Percentiles rank a stretch among this genome's conserved stretches.
These are phyloP conservation scores for Pygathrix nemaeus DNA, from an alignment of 2,113 vertebrate genomes.

Conservation along the genomic window DNA sequence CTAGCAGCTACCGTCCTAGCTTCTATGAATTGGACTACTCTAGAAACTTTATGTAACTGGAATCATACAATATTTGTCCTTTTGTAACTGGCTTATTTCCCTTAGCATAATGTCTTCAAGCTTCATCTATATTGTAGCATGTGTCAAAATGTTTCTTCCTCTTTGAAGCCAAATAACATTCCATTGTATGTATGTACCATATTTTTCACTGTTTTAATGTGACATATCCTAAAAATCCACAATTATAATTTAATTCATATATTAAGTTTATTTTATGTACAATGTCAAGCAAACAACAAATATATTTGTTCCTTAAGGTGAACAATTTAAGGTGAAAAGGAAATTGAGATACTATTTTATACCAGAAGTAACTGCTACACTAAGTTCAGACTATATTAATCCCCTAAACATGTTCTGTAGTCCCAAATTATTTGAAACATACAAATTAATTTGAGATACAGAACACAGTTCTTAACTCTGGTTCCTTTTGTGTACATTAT, in stretches of 20 bases:
- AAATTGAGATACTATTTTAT: conserved; percentile 11
- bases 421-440: not conserved
- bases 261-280: not conserved
- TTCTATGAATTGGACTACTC: not conserved
- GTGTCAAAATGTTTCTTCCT: not conserved
- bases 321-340: not conserved
- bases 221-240: conserved; percentile 2
- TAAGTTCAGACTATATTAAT: not conserved
- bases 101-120: not conserved
- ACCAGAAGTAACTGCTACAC: not conserved
- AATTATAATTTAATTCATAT: conserved; percentile 1
- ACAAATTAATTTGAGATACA: not conserved
- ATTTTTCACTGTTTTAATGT: not conserved
- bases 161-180: conserved; percentile 26
- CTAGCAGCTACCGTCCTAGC: not conserved
- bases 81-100: not conserved
- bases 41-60: not conserved
- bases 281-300: not conserved
- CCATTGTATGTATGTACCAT: not conserved
- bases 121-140: not conserved
- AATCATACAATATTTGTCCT: not conserved
- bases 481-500: not conserved
- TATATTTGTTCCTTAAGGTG: not conserved
- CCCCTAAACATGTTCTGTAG: not conserved
- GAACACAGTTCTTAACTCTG: not conserved